Evolutionary conservation across 2,888 invertebrate species (phyloP).

Genomic region (Syrista parreyssii): DNA sequence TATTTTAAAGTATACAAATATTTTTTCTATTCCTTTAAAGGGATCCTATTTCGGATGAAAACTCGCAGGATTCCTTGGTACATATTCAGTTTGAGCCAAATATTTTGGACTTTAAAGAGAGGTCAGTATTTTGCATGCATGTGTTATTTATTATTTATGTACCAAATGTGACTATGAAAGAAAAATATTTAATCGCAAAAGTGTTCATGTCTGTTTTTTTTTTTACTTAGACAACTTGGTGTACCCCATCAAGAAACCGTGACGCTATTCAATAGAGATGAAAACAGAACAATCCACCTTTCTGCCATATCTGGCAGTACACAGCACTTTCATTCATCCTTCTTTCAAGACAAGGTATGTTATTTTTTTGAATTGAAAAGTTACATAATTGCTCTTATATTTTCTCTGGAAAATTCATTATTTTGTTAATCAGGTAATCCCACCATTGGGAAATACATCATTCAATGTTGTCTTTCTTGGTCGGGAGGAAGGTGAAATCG

Average conservation of each 20-base stretch:
- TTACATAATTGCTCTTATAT: background rate
- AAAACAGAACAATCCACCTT: constrained; percentile 88
- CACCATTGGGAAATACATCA: constrained; percentile 91
- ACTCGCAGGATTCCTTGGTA: constrained; percentile 61
- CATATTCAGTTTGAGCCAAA: constrained; percentile 74
- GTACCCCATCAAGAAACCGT: constrained; percentile 88
- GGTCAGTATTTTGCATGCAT: constrained; percentile 64
- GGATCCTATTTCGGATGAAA: constrained; percentile 49
- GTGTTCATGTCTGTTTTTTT: constrained; percentile 6
- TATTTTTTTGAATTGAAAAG: background rate
- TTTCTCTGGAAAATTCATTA: background rate
- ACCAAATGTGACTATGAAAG: background rate
- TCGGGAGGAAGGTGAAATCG: constrained; percentile 87
- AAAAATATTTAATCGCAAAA: background rate
- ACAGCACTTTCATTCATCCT: constrained; percentile 96
- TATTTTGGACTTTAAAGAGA: constrained; percentile 77
- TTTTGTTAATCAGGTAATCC: constrained; percentile 76
- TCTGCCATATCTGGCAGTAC: constrained; percentile 95
- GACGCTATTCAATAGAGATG: constrained; percentile 87
- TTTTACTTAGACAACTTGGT: constrained; percentile 80
- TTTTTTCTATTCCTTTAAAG: constrained; percentile 39
- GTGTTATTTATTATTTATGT: constrained; percentile 8
- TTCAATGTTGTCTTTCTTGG: constrained; percentile 97
- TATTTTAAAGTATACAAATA: constrained; percentile 6
- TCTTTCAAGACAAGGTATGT: constrained; percentile 93